A percentile compares a stretch with the other conserved stretches of the same genome.
These are phyloP conservation scores for Vimba vimba DNA, from an alignment of 2,113 vertebrate species.

Conservation along the genomic window DNA sequence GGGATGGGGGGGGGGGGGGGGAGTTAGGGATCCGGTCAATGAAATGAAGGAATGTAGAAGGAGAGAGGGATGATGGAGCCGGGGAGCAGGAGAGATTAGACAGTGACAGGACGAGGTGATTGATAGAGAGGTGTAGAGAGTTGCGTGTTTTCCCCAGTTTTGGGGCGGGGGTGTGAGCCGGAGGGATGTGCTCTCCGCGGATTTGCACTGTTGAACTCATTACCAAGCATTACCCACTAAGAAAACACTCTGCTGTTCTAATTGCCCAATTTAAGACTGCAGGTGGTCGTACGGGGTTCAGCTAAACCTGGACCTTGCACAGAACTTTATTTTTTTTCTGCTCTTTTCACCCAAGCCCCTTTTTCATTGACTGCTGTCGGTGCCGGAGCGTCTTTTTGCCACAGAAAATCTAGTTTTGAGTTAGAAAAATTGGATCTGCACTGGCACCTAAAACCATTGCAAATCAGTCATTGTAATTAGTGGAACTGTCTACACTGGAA, in stretches of 20 bases:
- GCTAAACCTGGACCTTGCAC: constrained; percentile 36
- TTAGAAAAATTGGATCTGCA: not conserved
- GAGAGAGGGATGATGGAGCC: constrained; percentile 10
- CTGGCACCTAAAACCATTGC: not conserved
- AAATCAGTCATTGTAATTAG: not conserved
- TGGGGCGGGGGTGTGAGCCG: constrained; percentile 40
- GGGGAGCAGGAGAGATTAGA: constrained; percentile 62
- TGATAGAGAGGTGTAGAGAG: constrained; percentile 40
- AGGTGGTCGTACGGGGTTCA: constrained; percentile 66
- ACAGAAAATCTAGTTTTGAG: not conserved
- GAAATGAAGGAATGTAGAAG: constrained; percentile 55
- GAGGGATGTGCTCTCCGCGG: constrained; percentile 64
- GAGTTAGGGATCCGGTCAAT: constrained; percentile 69
- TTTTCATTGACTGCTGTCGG: not conserved
- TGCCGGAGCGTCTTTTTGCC: not conserved
- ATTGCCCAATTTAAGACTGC: constrained; percentile 70
- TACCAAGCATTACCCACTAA: constrained; percentile 70
- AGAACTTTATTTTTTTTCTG: not conserved
- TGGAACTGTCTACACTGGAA: not conserved
- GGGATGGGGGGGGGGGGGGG: constrained; percentile 29
- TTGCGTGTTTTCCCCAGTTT: constrained; percentile 38
- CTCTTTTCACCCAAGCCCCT: not conserved
- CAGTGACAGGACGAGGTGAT: constrained; percentile 63
- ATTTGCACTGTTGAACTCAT: constrained; percentile 71
- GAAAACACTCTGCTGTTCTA: constrained; percentile 68